Evolutionary conservation across 2,888 invertebrate species (phyloP).

Genomic region (Ectemnius continuus): DNA sequence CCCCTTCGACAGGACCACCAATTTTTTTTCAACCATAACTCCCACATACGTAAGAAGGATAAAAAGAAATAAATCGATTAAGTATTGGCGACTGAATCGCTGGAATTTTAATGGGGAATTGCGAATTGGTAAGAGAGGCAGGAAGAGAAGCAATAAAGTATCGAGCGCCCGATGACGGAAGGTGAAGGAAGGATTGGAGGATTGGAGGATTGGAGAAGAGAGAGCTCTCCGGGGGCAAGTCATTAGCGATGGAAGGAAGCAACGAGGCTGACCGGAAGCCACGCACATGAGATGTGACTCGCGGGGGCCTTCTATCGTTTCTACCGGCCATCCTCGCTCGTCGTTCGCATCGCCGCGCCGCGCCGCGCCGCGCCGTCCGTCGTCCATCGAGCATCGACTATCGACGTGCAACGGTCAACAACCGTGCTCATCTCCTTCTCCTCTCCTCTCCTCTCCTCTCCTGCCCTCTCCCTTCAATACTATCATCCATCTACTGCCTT

Average conservation of each 20-base stretch:
- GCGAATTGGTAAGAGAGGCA: too few species aligned
- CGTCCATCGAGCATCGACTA: slow-evolving; percentile 51
- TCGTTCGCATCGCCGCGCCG: slow-evolving; percentile 32
- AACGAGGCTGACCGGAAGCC: slow-evolving; percentile 72
- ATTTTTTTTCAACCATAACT: too few species aligned
- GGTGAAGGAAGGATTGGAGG: neutral
- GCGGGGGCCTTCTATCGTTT: slow-evolving; percentile 22
- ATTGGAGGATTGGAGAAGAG: slow-evolving; percentile 12
- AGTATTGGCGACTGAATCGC: too few species aligned
- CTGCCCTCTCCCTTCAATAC: neutral
- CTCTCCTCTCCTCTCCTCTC: neutral
- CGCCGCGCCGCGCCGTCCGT: too few species aligned
- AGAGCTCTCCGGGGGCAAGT: slow-evolving; percentile 43
- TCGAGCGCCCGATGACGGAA: neutral
- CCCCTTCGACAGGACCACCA: too few species aligned
- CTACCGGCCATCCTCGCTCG: slow-evolving; percentile 49
- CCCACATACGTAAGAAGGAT: too few species aligned
- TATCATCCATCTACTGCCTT: neutral
- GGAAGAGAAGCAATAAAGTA: too few species aligned
- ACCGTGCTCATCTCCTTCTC: slow-evolving; percentile 54
- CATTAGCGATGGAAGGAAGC: slow-evolving; percentile 75
- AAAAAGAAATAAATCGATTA: too few species aligned
- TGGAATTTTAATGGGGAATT: too few species aligned
- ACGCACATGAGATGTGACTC: slow-evolving; percentile 75
- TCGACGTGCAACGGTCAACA: slow-evolving; percentile 64